Evolutionary conservation across 53 echinoderm and acorn worm species (phyloP), one percentile per base, ranked within the genome.

Genomic region (Hippasteria phrygiana): DNA sequence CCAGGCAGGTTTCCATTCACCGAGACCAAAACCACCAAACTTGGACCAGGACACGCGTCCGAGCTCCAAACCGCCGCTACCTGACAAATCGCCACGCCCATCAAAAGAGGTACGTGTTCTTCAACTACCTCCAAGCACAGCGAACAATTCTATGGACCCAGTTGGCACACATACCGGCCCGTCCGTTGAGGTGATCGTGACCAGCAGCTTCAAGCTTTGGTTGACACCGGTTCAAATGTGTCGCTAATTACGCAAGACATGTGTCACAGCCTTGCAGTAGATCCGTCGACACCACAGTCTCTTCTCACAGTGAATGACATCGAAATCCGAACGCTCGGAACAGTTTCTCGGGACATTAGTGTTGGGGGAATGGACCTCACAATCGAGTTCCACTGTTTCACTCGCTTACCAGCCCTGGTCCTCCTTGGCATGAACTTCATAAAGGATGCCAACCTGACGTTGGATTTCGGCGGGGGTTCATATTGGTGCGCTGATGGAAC

Each of bases 341-440:
- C 72, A 71, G 37, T 71, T 24, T 20, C 40, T 2, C 24, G 32
- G 14, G 12, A 50, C 28, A 29, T 88, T 37, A 33, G 54, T 18
- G 35, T 88, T 22, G 88, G 88, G 9, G 75, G 75, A 3, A 76
- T 41, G 12, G 59, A 88, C 18, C 31, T 39, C 17, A 67, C 32
- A 48, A 48, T 48, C 14, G 8, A 14, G 1, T 75, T 75, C 8
- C 56, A 56, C 7, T 48, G 73, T 32, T 75, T 88, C 14, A n/a
- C 37, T 14, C 62, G 18, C 16, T 32, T 88, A 11, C 88, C 88
- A 36, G 37, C 43, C 35, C 38, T 27, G 59, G 75, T 88, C 3
- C 88, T 88, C 14, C 39, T 88, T 36, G 74, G 88, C 5, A 48
- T 74, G 35, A 76, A 88, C 54, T 75, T 88, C 59, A 46, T 73